phyloP scores from a whole-genome alignment of 2,797 vertebrate genomes.

The Sphenodon punctatus region DNA sequence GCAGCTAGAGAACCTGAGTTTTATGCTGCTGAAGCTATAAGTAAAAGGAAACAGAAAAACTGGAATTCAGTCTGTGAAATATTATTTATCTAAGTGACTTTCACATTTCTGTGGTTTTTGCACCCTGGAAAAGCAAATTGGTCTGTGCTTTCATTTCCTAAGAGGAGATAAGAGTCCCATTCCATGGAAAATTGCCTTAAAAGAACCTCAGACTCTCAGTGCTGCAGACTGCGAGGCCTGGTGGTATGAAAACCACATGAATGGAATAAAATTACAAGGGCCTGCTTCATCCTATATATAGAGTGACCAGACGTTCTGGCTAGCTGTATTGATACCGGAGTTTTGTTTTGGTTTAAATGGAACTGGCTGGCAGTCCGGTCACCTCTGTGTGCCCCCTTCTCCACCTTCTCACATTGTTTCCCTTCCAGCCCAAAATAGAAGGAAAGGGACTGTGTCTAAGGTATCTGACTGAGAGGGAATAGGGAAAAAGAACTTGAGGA shows the following conservation, averaged over 20 bases:
- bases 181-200: conserved; percentile 48
- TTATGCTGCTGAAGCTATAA: conserved; percentile 8
- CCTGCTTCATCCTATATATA: conserved; percentile 45
- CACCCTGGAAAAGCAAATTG: conserved; percentile 69
- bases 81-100: conserved; percentile 57
- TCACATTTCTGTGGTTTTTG: conserved; percentile 66
- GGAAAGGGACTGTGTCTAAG: not conserved
- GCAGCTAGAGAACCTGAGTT: conserved; percentile 14
- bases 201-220: conserved; percentile 39
- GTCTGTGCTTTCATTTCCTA: conserved; percentile 63
- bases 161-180: conserved; percentile 64
- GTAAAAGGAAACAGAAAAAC: conserved; percentile 12
- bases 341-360: not conserved
- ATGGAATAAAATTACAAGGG: conserved; percentile 54
- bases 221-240: conserved; percentile 9
- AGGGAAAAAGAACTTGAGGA: not conserved
- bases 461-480: not conserved
- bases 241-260: conserved; percentile 44
- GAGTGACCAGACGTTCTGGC: conserved; percentile 45
- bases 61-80: conserved; percentile 27
- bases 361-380: conserved; percentile 42
- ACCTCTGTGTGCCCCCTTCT: not conserved
- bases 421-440: not conserved
- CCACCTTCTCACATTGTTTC: not conserved
- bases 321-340: conserved; percentile 19